These are phyloP conservation scores for Solenodon paradoxus DNA, from an alignment of 2,113 vertebrate species.

Conservation along the genomic window DNA sequence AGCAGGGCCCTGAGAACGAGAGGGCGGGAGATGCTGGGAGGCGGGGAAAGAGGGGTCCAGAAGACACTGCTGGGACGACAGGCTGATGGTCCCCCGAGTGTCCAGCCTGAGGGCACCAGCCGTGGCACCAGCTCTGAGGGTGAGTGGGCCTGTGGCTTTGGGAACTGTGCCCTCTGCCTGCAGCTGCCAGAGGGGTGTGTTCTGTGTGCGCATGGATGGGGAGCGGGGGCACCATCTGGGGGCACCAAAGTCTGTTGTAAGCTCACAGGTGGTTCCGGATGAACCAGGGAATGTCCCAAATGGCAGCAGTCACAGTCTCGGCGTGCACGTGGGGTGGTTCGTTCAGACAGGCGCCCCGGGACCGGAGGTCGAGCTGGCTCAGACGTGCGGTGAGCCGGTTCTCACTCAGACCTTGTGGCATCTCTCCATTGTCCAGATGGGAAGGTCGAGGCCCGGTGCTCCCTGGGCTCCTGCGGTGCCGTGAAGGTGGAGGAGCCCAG, in stretches of 20 bases:
- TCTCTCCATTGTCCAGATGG: background rate
- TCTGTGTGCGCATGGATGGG: fast-evolving
- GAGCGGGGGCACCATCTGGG: fast-evolving
- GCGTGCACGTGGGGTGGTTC: fast-evolving
- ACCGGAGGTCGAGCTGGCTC: background rate
- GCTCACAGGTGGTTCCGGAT: background rate
- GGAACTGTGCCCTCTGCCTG: fast-evolving
- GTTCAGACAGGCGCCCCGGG: background rate
- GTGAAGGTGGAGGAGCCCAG: background rate
- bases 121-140: background rate
- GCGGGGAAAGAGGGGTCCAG: background rate
- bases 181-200: background rate
- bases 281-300: background rate
- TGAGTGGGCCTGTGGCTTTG: fast-evolving
- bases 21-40: fast-evolving
- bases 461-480: background rate
- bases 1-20: too few species aligned
- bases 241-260: background rate
- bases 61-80: fast-evolving
- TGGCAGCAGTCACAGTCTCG: background rate
- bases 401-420: background rate
- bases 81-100: too few species aligned
- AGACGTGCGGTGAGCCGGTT: fast-evolving
- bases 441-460: background rate
- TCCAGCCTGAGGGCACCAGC: background rate